Percentiles rank a stretch among this genome's conserved stretches.
Evolutionary conservation across 2,888 invertebrate genomes (phyloP).

Genomic region (Myopa tessellatipennis): DNA sequence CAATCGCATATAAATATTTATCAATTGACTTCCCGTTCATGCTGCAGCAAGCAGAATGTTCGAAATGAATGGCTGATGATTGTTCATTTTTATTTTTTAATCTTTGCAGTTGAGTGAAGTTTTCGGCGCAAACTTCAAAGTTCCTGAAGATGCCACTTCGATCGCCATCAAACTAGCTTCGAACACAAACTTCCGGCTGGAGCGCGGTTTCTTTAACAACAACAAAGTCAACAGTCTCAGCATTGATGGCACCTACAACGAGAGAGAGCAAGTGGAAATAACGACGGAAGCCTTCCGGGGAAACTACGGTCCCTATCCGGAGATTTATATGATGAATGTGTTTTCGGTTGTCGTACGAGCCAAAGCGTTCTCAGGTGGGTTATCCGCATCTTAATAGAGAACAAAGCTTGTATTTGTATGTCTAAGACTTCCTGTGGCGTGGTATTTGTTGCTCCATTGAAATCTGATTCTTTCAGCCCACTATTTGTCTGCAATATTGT

Average conservation of each 20-base stretch:
- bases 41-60: too few relatives aligned
- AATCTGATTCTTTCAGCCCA: background rate
- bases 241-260: conserved; percentile 55
- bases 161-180: conserved; percentile 56
- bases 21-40: too few relatives aligned
- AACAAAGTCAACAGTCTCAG: conserved; percentile 61
- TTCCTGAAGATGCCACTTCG: conserved; percentile 56
- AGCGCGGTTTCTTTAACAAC: conserved; percentile 57
- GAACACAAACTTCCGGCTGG: conserved; percentile 55
- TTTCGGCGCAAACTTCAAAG: conserved; percentile 56
- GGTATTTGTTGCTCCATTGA: too few relatives aligned
- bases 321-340: conserved; percentile 59
- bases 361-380: conserved; percentile 61
- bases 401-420: too few relatives aligned
- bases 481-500: background rate
- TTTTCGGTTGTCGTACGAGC: conserved; percentile 58
- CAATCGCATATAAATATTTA: too few relatives aligned
- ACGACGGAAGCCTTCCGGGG: conserved; percentile 58
- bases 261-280: conserved; percentile 62
- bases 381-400: background rate
- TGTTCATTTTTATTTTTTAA: background rate
- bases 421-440: too few relatives aligned
- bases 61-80: too few relatives aligned
- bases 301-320: conserved; percentile 61
- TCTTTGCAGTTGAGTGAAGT: conserved; percentile 54